Base-by-base conservation (phyloP, 2,113 vertebrate species). In the Prunella fulvescens region DNA sequence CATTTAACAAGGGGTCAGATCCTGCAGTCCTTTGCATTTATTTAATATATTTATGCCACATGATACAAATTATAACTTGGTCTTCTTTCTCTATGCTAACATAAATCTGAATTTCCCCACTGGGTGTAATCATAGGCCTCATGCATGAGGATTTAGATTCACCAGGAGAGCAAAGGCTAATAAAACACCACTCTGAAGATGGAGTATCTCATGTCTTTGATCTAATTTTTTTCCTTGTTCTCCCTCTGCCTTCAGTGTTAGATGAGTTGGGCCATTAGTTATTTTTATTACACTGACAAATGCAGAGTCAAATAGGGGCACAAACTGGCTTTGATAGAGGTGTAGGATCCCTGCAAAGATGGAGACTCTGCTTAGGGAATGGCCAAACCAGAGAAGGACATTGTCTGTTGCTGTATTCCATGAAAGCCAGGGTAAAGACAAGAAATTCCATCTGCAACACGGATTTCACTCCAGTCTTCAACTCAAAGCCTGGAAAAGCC, bases 271-370 rank as follows among this genome's bases (percentile, higher is more conserved):
- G 44, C 37, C 33, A 80, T 92, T 45, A 79, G 33, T 85, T 77
- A 79, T 90, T 95, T 94, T 92, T 95, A 95, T 91, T 82, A n/a
- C 54, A 33, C 40, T 76, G 85, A 13, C 40, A 93, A 84, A 72
- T 19, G 35, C 44, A 86, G 23, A 86, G 33, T 31, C 42, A 88
- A 47, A 24, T 23, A 86, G 60, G 0, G 6, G 44, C 76, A 60
- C 9, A 69, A 60, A 61, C 3, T 37, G 86, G 15, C 45, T 66
- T 74, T 83, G 71, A 70, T 0, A 40, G 80, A 84, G 47, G 61
- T 50, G 48, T 40, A 69, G 77, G 90, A 72, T 60, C 25, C 31
- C 25, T 82, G 42, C 12, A 54, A 58, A 92, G n/a, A n/a, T 61
- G 73, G 45, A 85, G 28, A 14, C 53, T 64, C 67, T 37, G 28